Percentiles rank a stretch among this genome's conserved stretches.
These are phyloP conservation scores for Panagrolaimus sp. DNA, from an alignment of 1,140 invertebrate genomes.

Conservation along the genomic window DNA sequence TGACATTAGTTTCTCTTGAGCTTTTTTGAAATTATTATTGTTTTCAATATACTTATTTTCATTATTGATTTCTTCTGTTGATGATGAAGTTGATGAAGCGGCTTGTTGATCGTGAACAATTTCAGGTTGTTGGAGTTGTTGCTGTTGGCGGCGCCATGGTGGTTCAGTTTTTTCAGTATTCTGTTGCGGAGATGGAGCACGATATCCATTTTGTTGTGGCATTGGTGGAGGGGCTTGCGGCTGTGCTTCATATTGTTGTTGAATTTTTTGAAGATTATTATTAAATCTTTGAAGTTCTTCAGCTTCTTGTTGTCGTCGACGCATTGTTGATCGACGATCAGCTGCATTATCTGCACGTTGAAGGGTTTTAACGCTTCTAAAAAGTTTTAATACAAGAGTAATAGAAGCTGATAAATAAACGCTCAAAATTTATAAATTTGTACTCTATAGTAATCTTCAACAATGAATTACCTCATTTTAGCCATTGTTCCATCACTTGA, in stretches of 20 bases:
- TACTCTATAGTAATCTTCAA: constrained; percentile 11
- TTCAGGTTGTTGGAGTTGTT: background rate
- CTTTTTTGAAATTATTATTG: background rate
- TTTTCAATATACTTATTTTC: constrained; percentile 10
- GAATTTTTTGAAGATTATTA: constrained; percentile 33
- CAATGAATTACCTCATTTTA: constrained; percentile 37
- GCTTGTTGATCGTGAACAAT: constrained; percentile 5
- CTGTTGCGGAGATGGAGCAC: no score
- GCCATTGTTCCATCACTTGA: constrained; percentile 27
- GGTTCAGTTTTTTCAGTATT: background rate
- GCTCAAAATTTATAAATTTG: constrained; percentile 14
- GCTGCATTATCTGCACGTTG: constrained; percentile 11
- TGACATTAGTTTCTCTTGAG: background rate
- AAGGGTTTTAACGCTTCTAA: background rate
- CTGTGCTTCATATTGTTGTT: background rate
- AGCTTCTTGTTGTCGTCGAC: constrained; percentile 43
- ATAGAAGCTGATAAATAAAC: no score
- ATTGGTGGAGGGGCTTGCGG: background rate
- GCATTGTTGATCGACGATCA: constrained; percentile 48
- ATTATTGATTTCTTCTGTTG: background rate
- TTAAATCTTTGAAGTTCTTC: constrained; percentile 33
- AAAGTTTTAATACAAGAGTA: no score
- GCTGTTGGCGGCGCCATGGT: constrained; percentile 1
- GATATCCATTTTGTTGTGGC: background rate
- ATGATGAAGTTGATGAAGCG: background rate